Evolutionary conservation across 2,113 vertebrate genomes (phyloP).

Genomic region (Bubalus kerabau): DNA sequence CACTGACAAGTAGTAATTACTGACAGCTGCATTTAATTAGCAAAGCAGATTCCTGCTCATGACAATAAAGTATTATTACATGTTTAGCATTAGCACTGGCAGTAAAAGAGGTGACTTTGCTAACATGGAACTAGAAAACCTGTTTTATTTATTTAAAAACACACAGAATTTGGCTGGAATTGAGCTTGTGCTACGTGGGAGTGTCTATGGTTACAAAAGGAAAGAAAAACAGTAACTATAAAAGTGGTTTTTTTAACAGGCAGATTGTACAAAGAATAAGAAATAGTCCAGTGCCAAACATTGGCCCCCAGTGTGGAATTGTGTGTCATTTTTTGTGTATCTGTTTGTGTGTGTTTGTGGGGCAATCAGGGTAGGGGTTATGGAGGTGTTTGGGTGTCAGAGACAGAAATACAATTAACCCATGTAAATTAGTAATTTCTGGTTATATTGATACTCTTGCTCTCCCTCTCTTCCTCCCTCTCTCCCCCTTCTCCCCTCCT

Average conservation of each 20-base stretch:
- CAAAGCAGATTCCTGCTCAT: conserved; percentile 64
- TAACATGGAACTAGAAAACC: conserved; percentile 39
- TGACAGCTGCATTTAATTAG: conserved; percentile 76
- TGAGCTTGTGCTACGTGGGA: conserved; percentile 36
- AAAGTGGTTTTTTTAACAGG: not conserved
- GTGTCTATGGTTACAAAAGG: conserved; percentile 45
- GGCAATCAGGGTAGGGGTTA: not conserved
- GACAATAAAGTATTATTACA: conserved; percentile 74
- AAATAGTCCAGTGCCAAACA: not conserved
- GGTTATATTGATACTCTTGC: not conserved
- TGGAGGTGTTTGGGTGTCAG: not conserved
- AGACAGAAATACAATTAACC: not conserved
- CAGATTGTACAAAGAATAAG: conserved; percentile 38
- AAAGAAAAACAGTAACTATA: conserved; percentile 47
- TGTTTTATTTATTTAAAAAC: conserved; percentile 48
- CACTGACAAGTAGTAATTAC: conserved; percentile 71
- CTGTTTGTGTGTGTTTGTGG: not conserved
- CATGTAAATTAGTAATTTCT: not conserved
- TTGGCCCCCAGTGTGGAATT: not conserved
- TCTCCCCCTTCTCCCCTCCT: not conserved
- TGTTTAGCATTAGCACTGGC: conserved; percentile 60
- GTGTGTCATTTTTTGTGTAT: not conserved
- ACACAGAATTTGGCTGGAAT: not conserved
- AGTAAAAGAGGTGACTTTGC: conserved; percentile 69
- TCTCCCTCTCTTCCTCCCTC: not conserved